Conservation (phyloP, 2,113 vertebrate species). For the Lycaon pictus region DNA sequence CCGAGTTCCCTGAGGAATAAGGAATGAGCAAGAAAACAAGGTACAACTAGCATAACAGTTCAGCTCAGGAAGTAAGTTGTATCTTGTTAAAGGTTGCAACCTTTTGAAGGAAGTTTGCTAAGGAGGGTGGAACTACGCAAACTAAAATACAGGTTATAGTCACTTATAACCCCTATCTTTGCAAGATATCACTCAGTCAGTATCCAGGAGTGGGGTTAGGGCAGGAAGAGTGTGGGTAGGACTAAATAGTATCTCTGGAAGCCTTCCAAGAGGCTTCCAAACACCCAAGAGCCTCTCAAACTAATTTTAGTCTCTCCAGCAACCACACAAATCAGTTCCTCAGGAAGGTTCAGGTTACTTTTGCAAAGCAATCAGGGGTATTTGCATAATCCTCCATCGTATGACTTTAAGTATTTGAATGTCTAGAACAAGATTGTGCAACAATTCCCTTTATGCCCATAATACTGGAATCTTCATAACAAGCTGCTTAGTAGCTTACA, state of each 20-base stretch:
- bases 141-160: background rate
- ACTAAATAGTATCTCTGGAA: background rate
- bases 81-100: background rate
- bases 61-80: background rate
- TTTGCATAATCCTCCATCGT: background rate
- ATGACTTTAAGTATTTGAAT: background rate
- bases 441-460: background rate
- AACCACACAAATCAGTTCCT: background rate
- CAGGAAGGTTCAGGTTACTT: background rate
- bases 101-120: background rate
- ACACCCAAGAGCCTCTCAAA: background rate
- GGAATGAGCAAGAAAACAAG: background rate
- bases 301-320: background rate
- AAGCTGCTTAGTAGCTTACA: background rate
- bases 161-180: background rate
- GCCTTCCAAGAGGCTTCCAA: background rate
- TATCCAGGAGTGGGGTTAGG: background rate
- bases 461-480: background rate
- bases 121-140: background rate
- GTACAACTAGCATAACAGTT: background rate
- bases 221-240: background rate
- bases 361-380: slow-evolving; percentile 43
- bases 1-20: background rate
- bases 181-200: background rate
- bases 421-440: background rate